Conservation (phyloP, 2,113 vertebrate species). For the Prietella phreatophila region DNA sequence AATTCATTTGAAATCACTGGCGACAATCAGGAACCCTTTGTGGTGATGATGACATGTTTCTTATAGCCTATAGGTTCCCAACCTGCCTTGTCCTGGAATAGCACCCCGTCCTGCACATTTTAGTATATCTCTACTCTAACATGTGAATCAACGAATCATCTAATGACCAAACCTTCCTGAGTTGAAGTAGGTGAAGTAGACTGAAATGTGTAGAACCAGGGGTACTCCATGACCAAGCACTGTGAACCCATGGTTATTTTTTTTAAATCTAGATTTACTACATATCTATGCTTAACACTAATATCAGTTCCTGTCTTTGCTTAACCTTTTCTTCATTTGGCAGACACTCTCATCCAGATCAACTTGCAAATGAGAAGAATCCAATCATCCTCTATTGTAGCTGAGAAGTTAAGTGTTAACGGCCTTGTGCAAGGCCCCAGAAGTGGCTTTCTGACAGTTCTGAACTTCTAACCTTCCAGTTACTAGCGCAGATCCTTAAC, state of each 20-base stretch:
- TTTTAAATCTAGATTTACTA: too few species aligned
- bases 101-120: background rate
- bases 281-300: background rate
- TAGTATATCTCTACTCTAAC: background rate
- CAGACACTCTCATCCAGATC: background rate
- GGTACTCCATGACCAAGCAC: background rate
- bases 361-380: background rate
- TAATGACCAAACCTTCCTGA: background rate
- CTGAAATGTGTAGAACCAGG: background rate
- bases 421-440: background rate
- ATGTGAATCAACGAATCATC: background rate
- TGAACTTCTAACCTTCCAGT: slow-evolving; percentile 24
- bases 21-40: background rate
- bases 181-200: background rate
- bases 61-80: background rate
- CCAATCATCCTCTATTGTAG: background rate
- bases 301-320: background rate
- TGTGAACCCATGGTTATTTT: background rate
- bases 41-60: background rate
- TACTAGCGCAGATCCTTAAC: background rate
- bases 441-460: slow-evolving; percentile 4
- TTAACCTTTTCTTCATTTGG: background rate
- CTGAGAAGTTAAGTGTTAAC: background rate
- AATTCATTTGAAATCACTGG: too few species aligned
- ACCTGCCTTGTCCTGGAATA: background rate